phyloP scores from a whole-genome alignment of 2,797 vertebrate species.

The Anniella stebbinsi region DNA sequence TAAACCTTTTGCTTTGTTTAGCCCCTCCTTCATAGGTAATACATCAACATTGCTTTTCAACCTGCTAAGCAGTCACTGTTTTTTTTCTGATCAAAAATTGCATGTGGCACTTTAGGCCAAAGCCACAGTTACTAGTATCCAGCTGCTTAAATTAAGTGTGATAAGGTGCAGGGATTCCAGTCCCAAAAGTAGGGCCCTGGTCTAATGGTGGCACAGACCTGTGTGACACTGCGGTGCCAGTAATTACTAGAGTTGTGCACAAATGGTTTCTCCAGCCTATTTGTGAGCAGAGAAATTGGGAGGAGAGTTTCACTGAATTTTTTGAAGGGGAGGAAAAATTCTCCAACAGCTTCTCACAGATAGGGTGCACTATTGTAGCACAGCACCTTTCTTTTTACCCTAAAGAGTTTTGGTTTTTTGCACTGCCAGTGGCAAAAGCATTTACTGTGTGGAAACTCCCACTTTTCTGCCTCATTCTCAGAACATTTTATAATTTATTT shows the following conservation, averaged over 20 bases:
- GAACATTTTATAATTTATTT: too few relatives aligned
- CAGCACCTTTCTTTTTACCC: too few relatives aligned
- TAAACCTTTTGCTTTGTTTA: slow-evolving; percentile 16
- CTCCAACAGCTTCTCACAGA: too few relatives aligned
- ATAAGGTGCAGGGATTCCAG: background rate
- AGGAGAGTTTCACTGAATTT: too few relatives aligned
- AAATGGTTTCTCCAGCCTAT: too few relatives aligned
- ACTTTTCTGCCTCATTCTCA: too few relatives aligned
- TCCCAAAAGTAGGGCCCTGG: background rate
- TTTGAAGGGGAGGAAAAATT: too few relatives aligned
- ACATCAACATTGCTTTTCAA: slow-evolving; percentile 12
- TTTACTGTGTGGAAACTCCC: too few relatives aligned
- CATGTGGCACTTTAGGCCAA: background rate
- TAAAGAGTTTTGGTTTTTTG: too few relatives aligned
- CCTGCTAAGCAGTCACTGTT: background rate
- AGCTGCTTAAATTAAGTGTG: background rate
- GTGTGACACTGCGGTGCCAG: background rate
- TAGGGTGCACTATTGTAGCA: too few relatives aligned
- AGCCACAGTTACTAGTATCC: background rate
- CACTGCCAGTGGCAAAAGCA: too few relatives aligned
- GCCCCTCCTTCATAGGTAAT: background rate
- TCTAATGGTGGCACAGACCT: background rate
- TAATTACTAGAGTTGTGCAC: background rate
- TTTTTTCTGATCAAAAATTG: background rate
- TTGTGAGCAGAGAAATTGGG: too few relatives aligned